Conservation (phyloP, 35 echinoderm and acorn worm species). For the Hemicentrotus pulcherrimus region DNA sequence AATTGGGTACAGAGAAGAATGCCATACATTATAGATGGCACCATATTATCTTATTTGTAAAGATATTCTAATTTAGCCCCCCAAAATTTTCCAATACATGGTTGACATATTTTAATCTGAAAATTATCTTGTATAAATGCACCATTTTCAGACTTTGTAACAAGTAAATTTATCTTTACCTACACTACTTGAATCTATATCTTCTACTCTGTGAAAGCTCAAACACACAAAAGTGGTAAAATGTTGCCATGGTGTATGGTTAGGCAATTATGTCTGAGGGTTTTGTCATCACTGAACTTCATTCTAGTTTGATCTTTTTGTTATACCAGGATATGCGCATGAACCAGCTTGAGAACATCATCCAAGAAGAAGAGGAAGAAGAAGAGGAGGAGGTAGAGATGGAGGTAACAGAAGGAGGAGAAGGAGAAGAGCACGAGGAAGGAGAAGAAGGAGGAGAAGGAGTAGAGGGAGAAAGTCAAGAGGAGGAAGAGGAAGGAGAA, state of each 20-base stretch:
- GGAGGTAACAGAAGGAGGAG: constrained; percentile 34
- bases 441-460: constrained; percentile 20
- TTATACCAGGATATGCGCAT: constrained; percentile 75
- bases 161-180: not conserved
- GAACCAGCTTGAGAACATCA: constrained; percentile 82
- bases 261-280: no score
- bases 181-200: not conserved
- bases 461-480: constrained; percentile 21
- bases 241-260: no score
- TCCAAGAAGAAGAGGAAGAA: constrained; percentile 93
- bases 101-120: no score
- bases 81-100: no score
- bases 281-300: not conserved
- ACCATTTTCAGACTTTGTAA: not conserved
- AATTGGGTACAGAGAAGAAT: no score
- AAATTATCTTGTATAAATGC: not conserved
- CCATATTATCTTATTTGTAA: no score
- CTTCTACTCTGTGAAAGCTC: not conserved
- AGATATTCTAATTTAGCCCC: no score
- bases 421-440: constrained; percentile 26
- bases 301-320: not conserved
- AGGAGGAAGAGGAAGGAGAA: constrained; percentile 28
- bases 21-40: no score
- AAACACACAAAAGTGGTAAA: not conserved
- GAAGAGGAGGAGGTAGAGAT: constrained; percentile 65